phyloP scores from a whole-genome alignment of 1,140 invertebrate species.

The Diachasmimorpha longicaudata region DNA sequence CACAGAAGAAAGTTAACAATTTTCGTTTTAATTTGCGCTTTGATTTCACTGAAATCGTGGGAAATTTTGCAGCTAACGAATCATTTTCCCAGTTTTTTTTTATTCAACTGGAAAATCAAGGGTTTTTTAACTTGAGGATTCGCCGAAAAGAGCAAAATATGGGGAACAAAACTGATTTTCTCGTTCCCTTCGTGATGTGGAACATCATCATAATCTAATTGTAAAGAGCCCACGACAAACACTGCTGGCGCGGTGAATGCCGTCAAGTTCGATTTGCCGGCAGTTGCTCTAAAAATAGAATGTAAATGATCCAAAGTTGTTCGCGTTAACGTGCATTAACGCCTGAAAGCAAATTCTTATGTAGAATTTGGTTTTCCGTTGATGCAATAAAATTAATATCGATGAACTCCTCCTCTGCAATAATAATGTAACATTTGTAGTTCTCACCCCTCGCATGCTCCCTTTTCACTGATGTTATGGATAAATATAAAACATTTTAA shows the following conservation, averaged over 20 bases:
- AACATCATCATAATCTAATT: constrained; percentile 15
- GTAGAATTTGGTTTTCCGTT: not conserved
- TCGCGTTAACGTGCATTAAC: constrained; percentile 15
- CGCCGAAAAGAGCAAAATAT: too few species aligned
- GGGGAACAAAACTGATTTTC: too few species aligned
- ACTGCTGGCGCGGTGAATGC: constrained; percentile 9
- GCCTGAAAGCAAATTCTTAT: not conserved
- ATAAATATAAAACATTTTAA: not conserved
- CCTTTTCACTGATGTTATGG: not conserved
- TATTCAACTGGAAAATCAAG: too few species aligned
- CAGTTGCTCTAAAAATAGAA: constrained; percentile 49
- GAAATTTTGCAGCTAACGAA: too few species aligned
- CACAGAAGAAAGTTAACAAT: too few species aligned
- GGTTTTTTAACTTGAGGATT: too few species aligned
- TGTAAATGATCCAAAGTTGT: constrained; percentile 43
- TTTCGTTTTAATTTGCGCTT: too few species aligned
- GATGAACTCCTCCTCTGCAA: not conserved
- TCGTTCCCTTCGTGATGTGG: too few species aligned
- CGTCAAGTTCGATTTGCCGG: constrained; percentile 46
- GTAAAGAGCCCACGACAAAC: not conserved
- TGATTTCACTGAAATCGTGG: too few species aligned
- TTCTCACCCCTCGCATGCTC: not conserved
- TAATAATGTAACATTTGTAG: not conserved
- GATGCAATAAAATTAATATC: not conserved
- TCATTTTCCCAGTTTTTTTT: too few species aligned